phyloP scores from a whole-genome alignment of 2,113 vertebrate genomes.

The Ammodytes marinus region DNA sequence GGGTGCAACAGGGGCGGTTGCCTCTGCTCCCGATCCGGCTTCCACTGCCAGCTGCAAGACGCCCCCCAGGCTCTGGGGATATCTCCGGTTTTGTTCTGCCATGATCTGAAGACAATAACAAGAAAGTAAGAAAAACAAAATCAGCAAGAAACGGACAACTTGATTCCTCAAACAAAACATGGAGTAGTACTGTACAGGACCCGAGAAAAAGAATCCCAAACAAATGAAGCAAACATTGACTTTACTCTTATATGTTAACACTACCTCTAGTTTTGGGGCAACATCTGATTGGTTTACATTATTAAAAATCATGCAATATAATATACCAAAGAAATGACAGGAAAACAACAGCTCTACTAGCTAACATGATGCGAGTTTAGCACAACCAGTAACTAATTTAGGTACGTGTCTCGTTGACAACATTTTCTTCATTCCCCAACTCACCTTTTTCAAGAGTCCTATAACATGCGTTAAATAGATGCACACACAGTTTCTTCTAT shows the following conservation, averaged over 20 bases:
- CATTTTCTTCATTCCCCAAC: not conserved
- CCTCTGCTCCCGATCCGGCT: slow-evolving; percentile 85
- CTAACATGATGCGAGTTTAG: too few species aligned
- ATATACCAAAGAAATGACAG: not conserved
- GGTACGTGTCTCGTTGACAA: not conserved
- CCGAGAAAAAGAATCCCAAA: not conserved
- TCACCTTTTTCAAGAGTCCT: slow-evolving; percentile 23
- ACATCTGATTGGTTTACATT: not conserved
- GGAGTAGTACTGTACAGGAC: not conserved
- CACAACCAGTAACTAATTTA: not conserved
- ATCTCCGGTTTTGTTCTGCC: slow-evolving; percentile 82
- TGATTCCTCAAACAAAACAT: not conserved
- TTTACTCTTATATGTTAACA: too few species aligned
- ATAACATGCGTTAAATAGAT: not conserved
- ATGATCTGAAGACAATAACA: slow-evolving; percentile 57
- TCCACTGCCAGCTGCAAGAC: slow-evolving; percentile 91
- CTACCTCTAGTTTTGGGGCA: too few species aligned
- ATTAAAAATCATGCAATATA: not conserved
- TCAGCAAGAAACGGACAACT: not conserved
- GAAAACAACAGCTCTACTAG: not conserved
- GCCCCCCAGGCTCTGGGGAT: slow-evolving; percentile 89
- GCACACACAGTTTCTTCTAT: not conserved
- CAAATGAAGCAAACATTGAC: not conserved
- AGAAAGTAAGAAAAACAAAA: not conserved
- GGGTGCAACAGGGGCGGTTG: slow-evolving; percentile 78